Evolutionary conservation across 2,888 invertebrate species (phyloP).

Genomic region (Cloeon dipterum): DNA sequence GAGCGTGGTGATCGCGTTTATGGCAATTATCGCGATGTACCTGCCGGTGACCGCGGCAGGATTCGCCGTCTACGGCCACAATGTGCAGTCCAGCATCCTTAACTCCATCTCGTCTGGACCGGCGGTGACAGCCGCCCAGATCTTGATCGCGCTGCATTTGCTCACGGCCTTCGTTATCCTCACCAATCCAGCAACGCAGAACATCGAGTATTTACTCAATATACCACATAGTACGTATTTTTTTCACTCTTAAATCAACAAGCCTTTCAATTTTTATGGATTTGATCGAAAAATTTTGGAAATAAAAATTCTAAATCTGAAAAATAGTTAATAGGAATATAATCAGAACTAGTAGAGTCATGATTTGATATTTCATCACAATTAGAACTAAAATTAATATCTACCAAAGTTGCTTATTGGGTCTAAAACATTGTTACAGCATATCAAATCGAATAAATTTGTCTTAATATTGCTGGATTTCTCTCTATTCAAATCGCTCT

Average conservation of each 20-base stretch:
- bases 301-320: background rate
- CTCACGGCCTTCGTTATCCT: slow-evolving; percentile 41
- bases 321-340: too few species aligned
- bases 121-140: slow-evolving; percentile 29
- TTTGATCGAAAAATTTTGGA: background rate
- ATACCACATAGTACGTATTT: slow-evolving; percentile 31
- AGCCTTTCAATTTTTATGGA: background rate
- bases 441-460: too few species aligned
- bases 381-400: too few species aligned
- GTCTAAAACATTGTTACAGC: too few species aligned
- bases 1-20: slow-evolving; percentile 34
- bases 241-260: too few species aligned
- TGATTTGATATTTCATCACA: too few species aligned
- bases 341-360: too few species aligned
- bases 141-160: slow-evolving; percentile 38
- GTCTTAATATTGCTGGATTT: too few species aligned
- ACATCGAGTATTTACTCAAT: slow-evolving; percentile 36
- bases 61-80: slow-evolving; percentile 36
- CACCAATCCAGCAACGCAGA: slow-evolving; percentile 46
- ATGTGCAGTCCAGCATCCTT: slow-evolving; percentile 32
- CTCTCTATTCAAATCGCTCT: too few species aligned
- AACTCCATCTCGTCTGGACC: slow-evolving; percentile 27
- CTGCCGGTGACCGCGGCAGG: slow-evolving; percentile 34
- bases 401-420: too few species aligned
- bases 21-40: slow-evolving; percentile 31